Evolutionary conservation across 2,797 vertebrate genomes (phyloP).

Genomic region (Sorex maritimensis): DNA sequence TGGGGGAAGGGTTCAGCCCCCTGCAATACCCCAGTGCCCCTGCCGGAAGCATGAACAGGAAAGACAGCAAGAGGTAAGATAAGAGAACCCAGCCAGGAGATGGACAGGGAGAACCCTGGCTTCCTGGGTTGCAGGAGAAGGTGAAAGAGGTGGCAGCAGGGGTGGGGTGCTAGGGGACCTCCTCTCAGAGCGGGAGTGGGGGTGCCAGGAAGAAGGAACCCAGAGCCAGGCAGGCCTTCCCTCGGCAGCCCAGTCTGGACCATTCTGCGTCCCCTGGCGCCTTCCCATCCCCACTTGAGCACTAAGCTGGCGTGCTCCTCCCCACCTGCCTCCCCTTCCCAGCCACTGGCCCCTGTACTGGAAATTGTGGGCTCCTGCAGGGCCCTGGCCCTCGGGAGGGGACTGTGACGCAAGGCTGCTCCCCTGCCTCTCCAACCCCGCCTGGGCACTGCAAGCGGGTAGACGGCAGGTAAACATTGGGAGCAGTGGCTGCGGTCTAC

Average conservation of each 20-base stretch:
- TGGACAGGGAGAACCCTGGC: not conserved
- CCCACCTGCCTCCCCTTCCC: not conserved
- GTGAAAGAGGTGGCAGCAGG: not conserved
- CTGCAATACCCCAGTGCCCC: not conserved
- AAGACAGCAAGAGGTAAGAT: constrained; percentile 89
- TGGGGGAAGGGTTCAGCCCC: constrained; percentile 46
- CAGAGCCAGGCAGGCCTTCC: not conserved
- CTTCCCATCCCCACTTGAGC: not conserved
- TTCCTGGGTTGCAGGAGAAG: not conserved
- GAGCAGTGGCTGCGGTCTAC: not conserved
- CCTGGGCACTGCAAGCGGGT: not conserved
- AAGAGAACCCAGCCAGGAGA: constrained; percentile 21
- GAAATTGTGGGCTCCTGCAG: constrained; percentile 66
- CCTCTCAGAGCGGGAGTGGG: not conserved
- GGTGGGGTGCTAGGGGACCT: accelerated
- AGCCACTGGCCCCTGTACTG: not conserved
- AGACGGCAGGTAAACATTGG: not conserved
- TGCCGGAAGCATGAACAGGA: constrained; percentile 87
- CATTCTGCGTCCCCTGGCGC: not conserved
- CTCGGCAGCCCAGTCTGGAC: not conserved
- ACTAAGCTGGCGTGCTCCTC: not conserved
- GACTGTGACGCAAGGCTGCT: not conserved
- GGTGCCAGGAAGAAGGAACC: not conserved
- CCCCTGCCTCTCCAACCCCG: constrained; percentile 39
- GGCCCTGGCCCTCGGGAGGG: constrained; percentile 49